Conservation (phyloP, 2,888 invertebrate species). For the Meteorus cinctellus region DNA sequence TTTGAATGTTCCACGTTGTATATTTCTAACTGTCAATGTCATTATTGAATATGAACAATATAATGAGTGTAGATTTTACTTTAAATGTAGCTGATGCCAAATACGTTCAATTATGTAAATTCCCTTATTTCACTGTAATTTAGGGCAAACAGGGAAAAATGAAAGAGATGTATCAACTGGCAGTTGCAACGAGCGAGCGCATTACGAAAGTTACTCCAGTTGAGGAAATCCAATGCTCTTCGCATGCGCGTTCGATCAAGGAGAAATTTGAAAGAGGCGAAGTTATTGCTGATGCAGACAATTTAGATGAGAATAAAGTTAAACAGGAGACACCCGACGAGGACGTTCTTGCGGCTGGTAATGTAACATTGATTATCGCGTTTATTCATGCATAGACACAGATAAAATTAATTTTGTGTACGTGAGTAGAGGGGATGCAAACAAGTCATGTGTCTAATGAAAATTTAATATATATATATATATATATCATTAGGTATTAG, state of each 20-base stretch:
- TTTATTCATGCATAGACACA: conserved; percentile 11
- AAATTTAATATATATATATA: conserved; percentile 30
- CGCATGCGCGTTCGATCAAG: conserved; percentile 80
- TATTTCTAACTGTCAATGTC: too few relatives aligned
- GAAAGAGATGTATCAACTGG: conserved; percentile 94
- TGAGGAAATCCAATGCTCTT: conserved; percentile 70
- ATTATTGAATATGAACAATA: too few relatives aligned
- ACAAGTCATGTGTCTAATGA: conserved; percentile 30
- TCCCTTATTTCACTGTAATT: conserved; percentile 22
- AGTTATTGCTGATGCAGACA: conserved; percentile 76
- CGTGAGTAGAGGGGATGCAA: background rate
- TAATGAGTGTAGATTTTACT: too few relatives aligned
- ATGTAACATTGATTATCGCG: conserved; percentile 41
- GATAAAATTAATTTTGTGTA: conserved; percentile 13
- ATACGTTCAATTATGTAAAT: background rate
- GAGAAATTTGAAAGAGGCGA: conserved; percentile 89
- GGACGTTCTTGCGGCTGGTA: conserved; percentile 87
- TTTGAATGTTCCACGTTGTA: conserved; percentile 61
- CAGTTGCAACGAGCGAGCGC: conserved; percentile 86
- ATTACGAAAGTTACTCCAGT: conserved; percentile 70
- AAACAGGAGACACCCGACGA: conserved; percentile 82
- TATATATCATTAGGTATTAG: conserved; percentile 81
- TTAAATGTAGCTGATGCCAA: too few relatives aligned
- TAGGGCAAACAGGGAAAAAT: conserved; percentile 92
- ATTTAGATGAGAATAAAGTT: conserved; percentile 75